Evolutionary conservation across 2,113 vertebrate species (phyloP), one percentile per base, ranked within the genome.

Genomic region (Leucopternis melanops): DNA sequence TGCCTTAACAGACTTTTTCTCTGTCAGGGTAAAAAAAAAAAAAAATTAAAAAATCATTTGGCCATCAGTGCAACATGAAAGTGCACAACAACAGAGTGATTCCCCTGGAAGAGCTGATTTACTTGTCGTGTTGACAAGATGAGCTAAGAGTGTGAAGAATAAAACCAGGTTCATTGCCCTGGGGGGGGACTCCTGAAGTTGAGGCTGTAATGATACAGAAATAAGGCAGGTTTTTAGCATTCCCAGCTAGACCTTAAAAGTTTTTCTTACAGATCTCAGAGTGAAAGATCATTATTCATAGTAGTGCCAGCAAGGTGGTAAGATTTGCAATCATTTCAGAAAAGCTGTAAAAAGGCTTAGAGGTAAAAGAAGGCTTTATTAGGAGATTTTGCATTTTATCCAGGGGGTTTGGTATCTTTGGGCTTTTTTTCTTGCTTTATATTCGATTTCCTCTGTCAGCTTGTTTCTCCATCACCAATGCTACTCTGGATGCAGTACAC

Each of bases 181-280:
- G 42, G 25, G 17, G 8, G 10, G 20, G 52, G 4, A 54, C 49
- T 96, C 91, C 77, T 93, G 47, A 85, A 94, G 44, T 82, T 8
- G 14, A 63, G 27, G 38, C 72, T 77, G 52, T 52, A 92, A 92
- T 4, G 29, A 95, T 20, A 69, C n/a, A 89, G 79, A 94, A 80
- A 90, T 55, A 77, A 88, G 40, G 71, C 36, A 61, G 63, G 36
- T 50, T 72, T 91, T 97, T 94, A 86, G 26, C 63, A 91, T 95
- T 95, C 59, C 50, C 88, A 94, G 45, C 63, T 47, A 93, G 72
- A 89, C 54, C 27, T 31, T 70, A 40, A 20, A 94, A 94, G 47
- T 77, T 97, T 90, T 75, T 93, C 45, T 90, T 97, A 55, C 20
- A 94, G 17, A 90, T 59, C 45, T 95, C 58, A 69, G 44, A 95